These are phyloP conservation scores for Melipona quadrifasciata DNA, from an alignment of 1,140 invertebrate genomes.

Conservation along the genomic window DNA sequence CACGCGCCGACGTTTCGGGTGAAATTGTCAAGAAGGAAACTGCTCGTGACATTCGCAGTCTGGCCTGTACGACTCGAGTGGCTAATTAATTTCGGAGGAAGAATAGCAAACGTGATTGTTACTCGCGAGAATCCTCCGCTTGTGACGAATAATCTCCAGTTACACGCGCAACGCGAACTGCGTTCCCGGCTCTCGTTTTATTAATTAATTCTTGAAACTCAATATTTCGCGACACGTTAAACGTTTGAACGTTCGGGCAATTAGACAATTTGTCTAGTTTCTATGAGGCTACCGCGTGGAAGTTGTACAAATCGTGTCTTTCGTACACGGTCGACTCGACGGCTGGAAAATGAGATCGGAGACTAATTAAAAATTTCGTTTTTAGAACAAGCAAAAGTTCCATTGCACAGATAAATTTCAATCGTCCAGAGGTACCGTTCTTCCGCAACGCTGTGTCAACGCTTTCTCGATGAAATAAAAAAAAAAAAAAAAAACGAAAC, in stretches of 20 bases:
- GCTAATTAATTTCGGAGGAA: slow-evolving; percentile 4
- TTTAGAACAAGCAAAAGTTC: not conserved
- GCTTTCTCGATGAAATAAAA: not conserved
- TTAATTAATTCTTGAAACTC: slow-evolving; percentile 1
- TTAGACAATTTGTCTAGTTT: not conserved
- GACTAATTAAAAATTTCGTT: not conserved
- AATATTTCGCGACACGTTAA: not conserved
- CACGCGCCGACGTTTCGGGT: not conserved
- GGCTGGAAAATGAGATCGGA: not conserved
- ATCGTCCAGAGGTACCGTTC: not conserved
- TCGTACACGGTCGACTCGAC: not conserved
- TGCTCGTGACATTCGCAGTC: not conserved
- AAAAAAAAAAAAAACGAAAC: not conserved
- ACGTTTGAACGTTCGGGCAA: not conserved
- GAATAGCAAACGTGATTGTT: slow-evolving; percentile 11
- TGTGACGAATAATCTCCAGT: not conserved
- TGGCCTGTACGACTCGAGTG: not conserved
- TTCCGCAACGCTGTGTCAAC: not conserved
- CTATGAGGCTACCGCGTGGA: not conserved
- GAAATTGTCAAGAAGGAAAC: not conserved
- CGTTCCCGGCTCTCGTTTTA: not conserved
- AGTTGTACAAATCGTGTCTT: not conserved
- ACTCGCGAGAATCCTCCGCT: not conserved
- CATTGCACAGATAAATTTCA: not conserved
- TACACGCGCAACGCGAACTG: not conserved